Conservation (phyloP, 2,113 vertebrate genomes). For the Oriolus oriolus region DNA sequence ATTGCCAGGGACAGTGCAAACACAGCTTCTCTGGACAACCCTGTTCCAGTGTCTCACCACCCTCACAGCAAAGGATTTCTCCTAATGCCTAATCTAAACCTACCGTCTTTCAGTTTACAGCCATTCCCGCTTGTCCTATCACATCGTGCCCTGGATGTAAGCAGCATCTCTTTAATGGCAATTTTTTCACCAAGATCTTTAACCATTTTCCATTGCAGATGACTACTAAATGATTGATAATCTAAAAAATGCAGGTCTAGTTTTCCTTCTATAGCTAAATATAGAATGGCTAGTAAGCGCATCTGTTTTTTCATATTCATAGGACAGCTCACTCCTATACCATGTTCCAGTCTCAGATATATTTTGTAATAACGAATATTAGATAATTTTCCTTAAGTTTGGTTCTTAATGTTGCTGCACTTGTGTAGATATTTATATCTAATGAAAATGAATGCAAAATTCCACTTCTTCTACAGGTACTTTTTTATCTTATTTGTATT, state of each 20-base stretch:
- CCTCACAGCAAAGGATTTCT: not conserved
- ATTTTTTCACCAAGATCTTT: not conserved
- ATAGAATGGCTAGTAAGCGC: accelerated
- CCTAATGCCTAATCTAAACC: not conserved
- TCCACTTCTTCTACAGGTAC: not conserved
- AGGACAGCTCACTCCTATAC: not conserved
- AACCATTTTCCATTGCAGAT: not conserved
- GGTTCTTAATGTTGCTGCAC: not conserved
- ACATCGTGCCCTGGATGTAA: not conserved
- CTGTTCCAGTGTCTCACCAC: not conserved
- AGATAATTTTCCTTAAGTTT: not conserved
- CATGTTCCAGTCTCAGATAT: not conserved
- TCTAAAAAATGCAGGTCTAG: not conserved
- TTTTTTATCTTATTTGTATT: not conserved
- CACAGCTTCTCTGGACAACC: not conserved
- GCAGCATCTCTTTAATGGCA: not conserved
- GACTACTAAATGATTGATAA: not conserved
- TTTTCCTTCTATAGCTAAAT: not conserved
- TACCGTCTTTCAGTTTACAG: not conserved
- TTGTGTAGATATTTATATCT: not conserved
- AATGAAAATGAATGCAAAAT: not conserved
- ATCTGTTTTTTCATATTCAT: not conserved
- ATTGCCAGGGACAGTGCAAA: not conserved
- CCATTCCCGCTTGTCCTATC: not conserved
- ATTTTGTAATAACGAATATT: not conserved